Base-by-base conservation (phyloP, 2,888 invertebrate genomes). In the Mycalesis mineus region DNA sequence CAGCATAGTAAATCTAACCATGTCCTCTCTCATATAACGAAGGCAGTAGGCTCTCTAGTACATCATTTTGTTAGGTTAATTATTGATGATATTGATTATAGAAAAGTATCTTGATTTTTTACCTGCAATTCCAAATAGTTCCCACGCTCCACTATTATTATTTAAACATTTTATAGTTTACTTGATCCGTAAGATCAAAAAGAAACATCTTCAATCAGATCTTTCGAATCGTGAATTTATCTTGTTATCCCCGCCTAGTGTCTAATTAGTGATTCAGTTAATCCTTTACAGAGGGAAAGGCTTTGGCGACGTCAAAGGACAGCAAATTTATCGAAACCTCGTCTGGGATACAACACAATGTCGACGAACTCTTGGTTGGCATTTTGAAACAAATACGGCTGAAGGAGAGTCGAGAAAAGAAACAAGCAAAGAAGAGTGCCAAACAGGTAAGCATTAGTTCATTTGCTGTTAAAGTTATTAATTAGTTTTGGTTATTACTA, bases 301-400 rank as follows among this genome's bases (percentile, higher is more conserved):
- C 94, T n/a, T 84, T 97, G 67, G 97, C 98, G 0, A 95, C 95
- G 39, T 94, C 95, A 11, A 92, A 95, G 77, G 96, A 97, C 81
- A 95, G 95, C 84, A 98, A 98, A 86, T 97, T 97, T 87, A 97
- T 98, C 66, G 98, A 98, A 84, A 97, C 98, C 0, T 98, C 98
- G 0, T 96, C 97, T 57, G 98, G 97, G 0, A 95, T 98, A 71
- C 97, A 98, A 80, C 97, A 98, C 88, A 97, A 98, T 77, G 97
- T 98, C 15, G 98, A 98, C 82, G 98, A 98, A 78, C 92, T 98
- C 17, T 92, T 98, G 41, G 97, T 98, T 0, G 98, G 98, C 2
- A 94, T 97, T 66, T 91, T 98, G 45, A 97, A 97, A 78, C 97
- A 98, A 90, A 95, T 96, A 73, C 92, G 95, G 2, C 88, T 96